Conservation (phyloP, 2,888 invertebrate species). For the Drepanosiphum platanoidis region DNA sequence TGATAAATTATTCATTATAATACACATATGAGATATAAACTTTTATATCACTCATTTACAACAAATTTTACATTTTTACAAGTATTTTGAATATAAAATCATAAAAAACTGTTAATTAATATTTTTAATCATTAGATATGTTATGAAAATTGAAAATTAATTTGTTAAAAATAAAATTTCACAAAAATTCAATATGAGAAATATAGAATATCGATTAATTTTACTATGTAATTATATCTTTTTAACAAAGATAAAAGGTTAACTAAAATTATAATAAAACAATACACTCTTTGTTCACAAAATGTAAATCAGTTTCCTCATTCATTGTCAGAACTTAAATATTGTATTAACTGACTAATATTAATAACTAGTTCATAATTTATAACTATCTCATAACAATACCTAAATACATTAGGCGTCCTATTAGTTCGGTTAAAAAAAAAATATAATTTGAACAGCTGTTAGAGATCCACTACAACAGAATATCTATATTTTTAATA, state of each 20-base stretch:
- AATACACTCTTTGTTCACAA: no score
- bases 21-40: neutral
- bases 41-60: neutral
- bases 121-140: neutral
- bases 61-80: no score
- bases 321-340: neutral
- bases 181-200: neutral
- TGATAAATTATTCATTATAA: neutral
- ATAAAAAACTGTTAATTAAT: no score
- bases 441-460: no score
- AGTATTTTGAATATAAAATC: no score
- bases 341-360: neutral
- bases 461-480: neutral
- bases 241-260: neutral
- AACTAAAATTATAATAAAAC: no score
- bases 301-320: neutral
- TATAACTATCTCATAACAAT: neutral
- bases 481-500: neutral
- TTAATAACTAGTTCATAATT: neutral
- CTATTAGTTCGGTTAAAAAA: no score
- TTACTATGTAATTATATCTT: neutral
- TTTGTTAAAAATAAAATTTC: neutral
- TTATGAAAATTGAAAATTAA: neutral
- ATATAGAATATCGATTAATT: no score
- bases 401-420: no score